phyloP scores from a whole-genome alignment of 2,888 invertebrate genomes.

The Cryptophagus acutangulus region DNA sequence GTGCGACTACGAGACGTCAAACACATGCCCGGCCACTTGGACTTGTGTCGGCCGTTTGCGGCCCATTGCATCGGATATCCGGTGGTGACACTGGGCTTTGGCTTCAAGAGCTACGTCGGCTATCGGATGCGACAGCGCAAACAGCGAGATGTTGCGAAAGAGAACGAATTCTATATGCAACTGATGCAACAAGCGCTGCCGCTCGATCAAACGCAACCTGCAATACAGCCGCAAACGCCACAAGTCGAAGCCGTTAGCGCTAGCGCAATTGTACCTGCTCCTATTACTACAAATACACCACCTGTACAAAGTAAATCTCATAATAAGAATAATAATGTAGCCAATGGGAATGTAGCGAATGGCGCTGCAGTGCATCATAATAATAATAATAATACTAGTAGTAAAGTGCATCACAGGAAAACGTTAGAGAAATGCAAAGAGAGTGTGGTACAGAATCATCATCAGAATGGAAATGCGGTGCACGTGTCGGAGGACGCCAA shows the following conservation, averaged over 20 bases:
- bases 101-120: conserved; percentile 88
- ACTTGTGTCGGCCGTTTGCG: conserved; percentile 92
- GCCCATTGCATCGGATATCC: conserved; percentile 70
- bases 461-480: not conserved
- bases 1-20: conserved; percentile 78
- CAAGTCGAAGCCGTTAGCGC: not conserved
- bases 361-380: conserved; percentile 25
- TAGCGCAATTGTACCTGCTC: conserved; percentile 27
- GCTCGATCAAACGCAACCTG: conserved; percentile 34
- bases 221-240: conserved; percentile 14
- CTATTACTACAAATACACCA: conserved; percentile 13
- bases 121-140: conserved; percentile 79
- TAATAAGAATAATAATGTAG: conserved; percentile 44
- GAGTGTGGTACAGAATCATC: not conserved
- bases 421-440: conserved; percentile 5
- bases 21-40: conserved; percentile 79
- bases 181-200: conserved; percentile 88
- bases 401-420: conserved; percentile 19
- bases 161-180: conserved; percentile 93
- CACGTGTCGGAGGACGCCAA: not conserved
- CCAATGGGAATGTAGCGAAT: conserved; percentile 43
- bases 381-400: conserved; percentile 15
- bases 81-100: conserved; percentile 77
- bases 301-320: conserved; percentile 32
- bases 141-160: conserved; percentile 89